phyloP scores from a whole-genome alignment of 2,797 vertebrate species.

The Pelobates cultripes region DNA sequence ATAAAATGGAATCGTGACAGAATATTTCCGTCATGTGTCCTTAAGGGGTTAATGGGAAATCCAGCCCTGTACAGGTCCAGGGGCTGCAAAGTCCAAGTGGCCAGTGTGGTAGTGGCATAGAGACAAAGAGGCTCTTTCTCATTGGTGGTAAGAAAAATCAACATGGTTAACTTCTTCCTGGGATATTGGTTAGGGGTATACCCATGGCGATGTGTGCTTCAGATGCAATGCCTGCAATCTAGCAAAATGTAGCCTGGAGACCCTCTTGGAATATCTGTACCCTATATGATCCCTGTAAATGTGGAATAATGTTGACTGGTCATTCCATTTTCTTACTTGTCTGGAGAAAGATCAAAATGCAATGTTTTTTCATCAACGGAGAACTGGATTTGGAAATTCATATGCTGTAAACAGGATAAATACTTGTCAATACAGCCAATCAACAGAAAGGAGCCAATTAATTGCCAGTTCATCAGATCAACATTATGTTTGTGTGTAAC shows the following conservation, averaged over 20 bases:
- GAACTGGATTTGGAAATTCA: constrained; percentile 55
- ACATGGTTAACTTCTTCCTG: no score
- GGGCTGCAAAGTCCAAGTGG: no score
- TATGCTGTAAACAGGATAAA: constrained; percentile 48
- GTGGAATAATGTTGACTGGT: neutral
- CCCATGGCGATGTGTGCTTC: no score
- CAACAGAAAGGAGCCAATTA: neutral
- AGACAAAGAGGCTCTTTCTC: no score
- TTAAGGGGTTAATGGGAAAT: no score
- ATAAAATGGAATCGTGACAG: no score
- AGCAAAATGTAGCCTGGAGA: neutral
- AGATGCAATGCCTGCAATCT: no score
- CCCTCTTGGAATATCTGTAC: neutral
- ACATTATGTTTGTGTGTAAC: neutral
- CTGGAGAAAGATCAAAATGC: constrained; percentile 37
- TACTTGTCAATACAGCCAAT: neutral
- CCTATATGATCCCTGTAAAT: neutral
- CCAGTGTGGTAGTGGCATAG: no score
- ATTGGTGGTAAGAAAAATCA: no score
- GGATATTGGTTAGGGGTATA: no score
- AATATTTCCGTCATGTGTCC: no score
- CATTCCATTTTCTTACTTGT: constrained; percentile 32
- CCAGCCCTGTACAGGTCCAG: no score
- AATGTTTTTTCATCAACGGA: constrained; percentile 52
- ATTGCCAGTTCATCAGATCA: neutral